Evolutionary conservation across 2,888 invertebrate species (phyloP).

Genomic region (Luperina nickerlii): DNA sequence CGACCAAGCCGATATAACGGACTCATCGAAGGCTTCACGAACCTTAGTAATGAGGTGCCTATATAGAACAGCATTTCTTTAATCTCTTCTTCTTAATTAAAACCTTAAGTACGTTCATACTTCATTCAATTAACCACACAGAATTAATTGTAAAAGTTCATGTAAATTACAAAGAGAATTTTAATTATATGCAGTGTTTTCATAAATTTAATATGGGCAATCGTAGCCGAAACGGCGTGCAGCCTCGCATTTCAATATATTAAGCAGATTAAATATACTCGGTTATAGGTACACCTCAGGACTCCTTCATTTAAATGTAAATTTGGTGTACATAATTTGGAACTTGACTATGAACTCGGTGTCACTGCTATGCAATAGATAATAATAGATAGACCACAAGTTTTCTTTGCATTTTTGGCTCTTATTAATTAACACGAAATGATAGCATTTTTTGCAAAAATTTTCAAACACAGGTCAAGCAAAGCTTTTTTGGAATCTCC

Average conservation of each 20-base stretch:
- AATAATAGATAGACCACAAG: constrained; percentile 40
- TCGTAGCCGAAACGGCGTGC: constrained; percentile 34
- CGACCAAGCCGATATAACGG: background rate
- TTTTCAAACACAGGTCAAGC: background rate
- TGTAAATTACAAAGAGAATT: constrained; percentile 25
- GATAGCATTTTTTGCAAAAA: background rate
- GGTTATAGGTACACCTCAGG: constrained; percentile 42
- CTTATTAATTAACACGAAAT: constrained; percentile 22
- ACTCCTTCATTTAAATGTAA: constrained; percentile 71
- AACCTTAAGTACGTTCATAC: constrained; percentile 5
- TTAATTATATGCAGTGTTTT: constrained; percentile 41
- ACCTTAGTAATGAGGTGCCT: background rate
- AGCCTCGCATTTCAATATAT: constrained; percentile 49
- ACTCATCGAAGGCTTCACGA: background rate
- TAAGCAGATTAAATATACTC: constrained; percentile 67
- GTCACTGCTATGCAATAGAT: constrained; percentile 47
- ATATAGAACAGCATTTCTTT: background rate
- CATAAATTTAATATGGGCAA: constrained; percentile 41
- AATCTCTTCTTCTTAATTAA: constrained; percentile 8
- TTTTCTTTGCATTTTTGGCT: constrained; percentile 28
- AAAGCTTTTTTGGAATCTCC: background rate
- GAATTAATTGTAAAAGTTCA: constrained; percentile 18
- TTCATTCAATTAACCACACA: background rate
- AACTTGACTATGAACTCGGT: constrained; percentile 59
- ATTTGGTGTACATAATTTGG: constrained; percentile 67